Evolutionary conservation across 1,140 invertebrate species (phyloP), one percentile per base, ranked within the genome.

Genomic region (Drosophila kikkawai): DNA sequence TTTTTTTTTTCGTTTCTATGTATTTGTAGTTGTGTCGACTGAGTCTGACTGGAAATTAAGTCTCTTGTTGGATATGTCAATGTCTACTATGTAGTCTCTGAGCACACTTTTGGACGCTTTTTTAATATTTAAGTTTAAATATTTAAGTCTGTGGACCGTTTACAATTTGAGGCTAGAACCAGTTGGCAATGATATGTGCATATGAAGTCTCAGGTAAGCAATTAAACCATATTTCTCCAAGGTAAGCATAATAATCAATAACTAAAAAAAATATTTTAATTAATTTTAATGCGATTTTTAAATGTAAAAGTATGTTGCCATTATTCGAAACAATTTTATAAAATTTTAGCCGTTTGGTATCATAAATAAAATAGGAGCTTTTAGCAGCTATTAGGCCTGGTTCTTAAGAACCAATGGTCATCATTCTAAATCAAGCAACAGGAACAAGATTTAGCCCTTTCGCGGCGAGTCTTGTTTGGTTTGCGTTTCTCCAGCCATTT

Each of bases 401-500:
- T 48, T 8, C 13, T 2, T 29, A 29, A 22, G 22, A 22, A 22
- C 22, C 22, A 22, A 22, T 22, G 22, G 2, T 22, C 22, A 22
- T 22, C 22, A 22, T 22, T 22, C 22, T 22, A 22, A 22, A 22
- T 22, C 22, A 22, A 22, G 22, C 22, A 22, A 22, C 22, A 22
- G 22, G 22, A 22, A 22, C 22, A 22, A 22, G 22, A 22, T 22
- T 22, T 22, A 22, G 39, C 5, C 13, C 37, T 19, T 32, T 67
- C 19, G 15, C n/a, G 42, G n/a, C 42, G 55, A 26, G 53, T 71
- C 4, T 29, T 17, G 4, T 7, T 34, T 9, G 15, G 15, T 4
- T n/a, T 71, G 17, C 68, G 68, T 15, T 34, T 71, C 19, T 41
- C 67, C 13, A 71, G 42, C 68, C 68, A 71, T 19, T 37, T 34